Conservation (phyloP, 2,113 vertebrate genomes). For the Chloropsis hardwickii region DNA sequence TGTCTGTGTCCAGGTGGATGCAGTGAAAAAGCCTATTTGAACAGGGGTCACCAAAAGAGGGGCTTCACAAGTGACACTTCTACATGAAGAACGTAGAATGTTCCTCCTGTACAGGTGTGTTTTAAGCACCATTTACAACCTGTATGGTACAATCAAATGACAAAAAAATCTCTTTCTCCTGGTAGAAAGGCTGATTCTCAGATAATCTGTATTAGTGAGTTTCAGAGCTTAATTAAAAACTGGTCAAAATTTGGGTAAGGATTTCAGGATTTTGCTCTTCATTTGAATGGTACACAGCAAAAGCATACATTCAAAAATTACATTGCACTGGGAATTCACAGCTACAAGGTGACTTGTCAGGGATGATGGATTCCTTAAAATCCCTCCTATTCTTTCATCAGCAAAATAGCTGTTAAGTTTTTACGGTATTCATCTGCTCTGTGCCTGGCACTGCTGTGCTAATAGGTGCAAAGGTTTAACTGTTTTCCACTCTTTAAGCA, state of each 20-base stretch:
- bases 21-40: background rate
- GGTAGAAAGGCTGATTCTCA: background rate
- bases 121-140: background rate
- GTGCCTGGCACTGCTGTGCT: slow-evolving; percentile 6
- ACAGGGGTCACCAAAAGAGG: background rate
- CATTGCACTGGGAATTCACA: slow-evolving; percentile 21
- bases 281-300: background rate
- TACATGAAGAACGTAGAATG: fast-evolving
- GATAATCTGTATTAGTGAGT: background rate
- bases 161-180: background rate
- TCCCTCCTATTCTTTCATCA: slow-evolving; percentile 43
- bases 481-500: slow-evolving; percentile 60
- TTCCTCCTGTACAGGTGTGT: background rate
- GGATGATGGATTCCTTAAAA: slow-evolving; percentile 58
- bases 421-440: slow-evolving; percentile 27
- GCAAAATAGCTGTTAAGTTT: slow-evolving; percentile 56
- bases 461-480: slow-evolving; percentile 63
- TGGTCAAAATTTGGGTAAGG: background rate
- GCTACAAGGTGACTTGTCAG: slow-evolving; percentile 53
- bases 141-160: background rate
- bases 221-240: background rate
- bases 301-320: background rate
- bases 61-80: background rate
- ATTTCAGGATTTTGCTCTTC: background rate
- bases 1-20: background rate